phyloP scores from a whole-genome alignment of 2,888 invertebrate genomes.

The Zootermopsis nevadensis region DNA sequence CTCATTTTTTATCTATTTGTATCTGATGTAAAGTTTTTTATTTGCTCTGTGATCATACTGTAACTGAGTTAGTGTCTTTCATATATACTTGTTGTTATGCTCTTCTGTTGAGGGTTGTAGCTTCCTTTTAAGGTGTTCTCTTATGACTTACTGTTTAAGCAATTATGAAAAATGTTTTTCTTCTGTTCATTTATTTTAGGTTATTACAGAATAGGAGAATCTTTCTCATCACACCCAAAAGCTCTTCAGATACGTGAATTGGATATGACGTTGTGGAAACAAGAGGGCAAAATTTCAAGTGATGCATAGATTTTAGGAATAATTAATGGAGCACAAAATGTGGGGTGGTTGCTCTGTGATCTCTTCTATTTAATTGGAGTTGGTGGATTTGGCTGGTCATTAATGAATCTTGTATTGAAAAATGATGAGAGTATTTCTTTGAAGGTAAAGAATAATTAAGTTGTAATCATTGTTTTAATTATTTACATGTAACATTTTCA shows the following conservation, averaged over 20 bases:
- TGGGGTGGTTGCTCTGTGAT: slow-evolving; percentile 45
- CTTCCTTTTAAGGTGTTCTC: too few relatives aligned
- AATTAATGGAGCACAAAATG: not conserved
- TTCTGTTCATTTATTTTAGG: slow-evolving; percentile 56
- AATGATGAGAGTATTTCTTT: slow-evolving; percentile 60
- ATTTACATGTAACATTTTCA: too few relatives aligned
- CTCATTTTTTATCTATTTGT: too few relatives aligned
- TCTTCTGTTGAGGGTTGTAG: too few relatives aligned
- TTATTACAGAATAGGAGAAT: slow-evolving; percentile 78
- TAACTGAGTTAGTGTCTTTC: too few relatives aligned
- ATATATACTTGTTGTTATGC: too few relatives aligned
- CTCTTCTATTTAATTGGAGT: slow-evolving; percentile 70
- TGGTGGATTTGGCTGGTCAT: slow-evolving; percentile 71
- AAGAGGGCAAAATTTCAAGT: slow-evolving; percentile 64
- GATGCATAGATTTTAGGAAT: not conserved
- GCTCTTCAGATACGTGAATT: slow-evolving; percentile 54
- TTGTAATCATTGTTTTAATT: too few relatives aligned
- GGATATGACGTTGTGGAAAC: slow-evolving; percentile 70
- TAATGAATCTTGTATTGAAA: slow-evolving; percentile 69
- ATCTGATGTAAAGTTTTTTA: too few relatives aligned
- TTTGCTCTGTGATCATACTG: too few relatives aligned
- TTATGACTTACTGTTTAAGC: too few relatives aligned
- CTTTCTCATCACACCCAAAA: slow-evolving; percentile 63
- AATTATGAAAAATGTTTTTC: too few relatives aligned
- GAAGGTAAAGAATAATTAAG: not conserved